Percentiles rank a stretch among this genome's conserved stretches.
These are phyloP conservation scores for Dendroctonus ponderosae DNA, from an alignment of 1,140 invertebrate species.

Conservation along the genomic window DNA sequence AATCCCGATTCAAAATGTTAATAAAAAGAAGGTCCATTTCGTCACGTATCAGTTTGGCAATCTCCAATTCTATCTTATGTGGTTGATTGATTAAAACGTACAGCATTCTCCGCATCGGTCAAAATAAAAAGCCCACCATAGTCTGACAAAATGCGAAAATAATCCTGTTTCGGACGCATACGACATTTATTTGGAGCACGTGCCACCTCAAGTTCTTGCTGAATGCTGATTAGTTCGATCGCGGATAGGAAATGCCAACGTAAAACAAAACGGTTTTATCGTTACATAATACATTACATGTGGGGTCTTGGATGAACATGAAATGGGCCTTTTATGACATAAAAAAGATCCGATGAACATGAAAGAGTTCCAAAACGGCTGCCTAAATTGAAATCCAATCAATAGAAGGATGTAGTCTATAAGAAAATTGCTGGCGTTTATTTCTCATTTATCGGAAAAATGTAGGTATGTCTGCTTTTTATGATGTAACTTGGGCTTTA, in stretches of 20 bases:
- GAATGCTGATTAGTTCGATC: constrained; percentile 21
- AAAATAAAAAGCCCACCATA: constrained; percentile 24
- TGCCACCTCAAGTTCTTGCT: constrained; percentile 12
- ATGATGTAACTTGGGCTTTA: too few species aligned
- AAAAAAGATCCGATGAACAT: background rate
- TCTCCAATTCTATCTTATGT: constrained; percentile 1
- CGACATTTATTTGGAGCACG: constrained; percentile 31
- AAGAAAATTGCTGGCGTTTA: too few species aligned
- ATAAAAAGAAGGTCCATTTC: background rate
- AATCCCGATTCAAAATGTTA: too few species aligned
- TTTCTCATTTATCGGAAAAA: too few species aligned
- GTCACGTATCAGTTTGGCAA: constrained; percentile 3
- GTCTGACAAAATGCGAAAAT: constrained; percentile 30
- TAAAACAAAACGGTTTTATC: constrained; percentile 25
- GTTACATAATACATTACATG: constrained; percentile 20
- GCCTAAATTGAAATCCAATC: background rate
- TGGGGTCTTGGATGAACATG: constrained; percentile 5
- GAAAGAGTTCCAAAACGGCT: background rate
- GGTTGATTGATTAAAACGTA: constrained; percentile 26
- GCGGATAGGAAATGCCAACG: constrained; percentile 12
- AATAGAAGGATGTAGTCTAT: background rate
- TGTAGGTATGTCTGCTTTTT: too few species aligned
- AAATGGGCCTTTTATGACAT: background rate
- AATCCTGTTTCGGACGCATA: constrained; percentile 22
- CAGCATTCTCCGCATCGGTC: constrained; percentile 17